Conservation (phyloP, 2,888 invertebrate species). For the Pseudeuparius sepicola region DNA sequence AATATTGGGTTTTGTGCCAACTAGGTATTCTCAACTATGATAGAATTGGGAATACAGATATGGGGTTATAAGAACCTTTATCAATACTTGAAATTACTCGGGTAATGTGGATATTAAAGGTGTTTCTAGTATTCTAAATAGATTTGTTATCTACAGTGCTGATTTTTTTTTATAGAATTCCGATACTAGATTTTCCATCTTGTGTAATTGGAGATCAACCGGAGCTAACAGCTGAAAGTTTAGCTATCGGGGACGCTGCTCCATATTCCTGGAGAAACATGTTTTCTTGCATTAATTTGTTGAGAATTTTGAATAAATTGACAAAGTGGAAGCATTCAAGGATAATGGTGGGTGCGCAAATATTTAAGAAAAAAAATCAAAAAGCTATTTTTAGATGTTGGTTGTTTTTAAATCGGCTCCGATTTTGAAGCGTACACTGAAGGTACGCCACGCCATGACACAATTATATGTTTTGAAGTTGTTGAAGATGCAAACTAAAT, state of each 20-base stretch:
- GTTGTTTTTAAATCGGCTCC: slow-evolving; percentile 99
- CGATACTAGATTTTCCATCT: slow-evolving; percentile 88
- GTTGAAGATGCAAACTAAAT: slow-evolving; percentile 99
- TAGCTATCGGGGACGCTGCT: slow-evolving; percentile 75
- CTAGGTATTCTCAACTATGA: no score
- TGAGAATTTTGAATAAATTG: slow-evolving; percentile 93
- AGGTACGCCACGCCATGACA: slow-evolving; percentile 93
- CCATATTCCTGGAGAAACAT: slow-evolving; percentile 96
- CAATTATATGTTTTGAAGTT: slow-evolving; percentile 96
- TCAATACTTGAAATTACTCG: no score
- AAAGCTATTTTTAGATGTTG: slow-evolving; percentile 65
- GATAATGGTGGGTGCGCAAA: slow-evolving; percentile 57
- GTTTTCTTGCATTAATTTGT: slow-evolving; percentile 92
- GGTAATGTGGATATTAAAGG: no score
- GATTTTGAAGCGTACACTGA: slow-evolving; percentile 90
- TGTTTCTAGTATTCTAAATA: no score
- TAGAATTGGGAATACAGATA: no score
- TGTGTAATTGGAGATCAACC: slow-evolving; percentile 94
- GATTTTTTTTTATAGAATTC: slow-evolving; percentile 55
- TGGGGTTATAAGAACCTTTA: no score
- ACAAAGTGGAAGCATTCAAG: slow-evolving; percentile 99
- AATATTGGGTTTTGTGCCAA: no score
- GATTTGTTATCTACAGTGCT: no score
- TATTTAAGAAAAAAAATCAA: no score
- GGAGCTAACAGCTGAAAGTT: slow-evolving; percentile 82